Conservation (phyloP, 2,113 vertebrate species). For the Atrichornis clamosus region DNA sequence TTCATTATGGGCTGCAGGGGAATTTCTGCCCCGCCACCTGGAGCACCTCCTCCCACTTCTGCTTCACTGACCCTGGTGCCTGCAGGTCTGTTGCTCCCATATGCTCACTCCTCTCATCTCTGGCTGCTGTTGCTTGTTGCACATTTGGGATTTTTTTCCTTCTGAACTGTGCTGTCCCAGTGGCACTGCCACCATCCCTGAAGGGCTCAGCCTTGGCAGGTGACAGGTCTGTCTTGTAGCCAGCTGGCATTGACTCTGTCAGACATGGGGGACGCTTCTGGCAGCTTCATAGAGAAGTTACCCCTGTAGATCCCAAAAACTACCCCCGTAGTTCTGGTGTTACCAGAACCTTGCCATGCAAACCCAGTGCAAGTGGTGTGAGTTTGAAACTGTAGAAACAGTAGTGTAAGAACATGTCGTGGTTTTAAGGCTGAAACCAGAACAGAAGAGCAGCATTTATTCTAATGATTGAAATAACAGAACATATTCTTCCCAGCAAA, state of each 20-base stretch:
- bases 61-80: not conserved
- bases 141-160: not conserved
- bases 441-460: not conserved
- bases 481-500: not conserved
- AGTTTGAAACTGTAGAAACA: not conserved
- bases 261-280: not conserved
- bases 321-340: too few species aligned
- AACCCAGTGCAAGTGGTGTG: not conserved
- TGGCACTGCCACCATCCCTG: not conserved
- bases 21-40: not conserved
- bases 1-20: not conserved
- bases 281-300: not conserved
- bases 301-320: not conserved
- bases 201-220: not conserved
- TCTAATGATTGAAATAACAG: not conserved
- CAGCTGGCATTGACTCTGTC: not conserved
- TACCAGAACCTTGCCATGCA: not conserved
- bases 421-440: not conserved
- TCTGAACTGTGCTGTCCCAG: accelerated
- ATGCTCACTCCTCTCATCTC: not conserved
- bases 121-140: not conserved
- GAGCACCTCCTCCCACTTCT: not conserved
- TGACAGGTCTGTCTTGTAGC: not conserved
- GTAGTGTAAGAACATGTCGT: accelerated
- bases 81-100: not conserved